Conservation (phyloP, 2,797 vertebrate species). For the Benthosema pterotum region DNA sequence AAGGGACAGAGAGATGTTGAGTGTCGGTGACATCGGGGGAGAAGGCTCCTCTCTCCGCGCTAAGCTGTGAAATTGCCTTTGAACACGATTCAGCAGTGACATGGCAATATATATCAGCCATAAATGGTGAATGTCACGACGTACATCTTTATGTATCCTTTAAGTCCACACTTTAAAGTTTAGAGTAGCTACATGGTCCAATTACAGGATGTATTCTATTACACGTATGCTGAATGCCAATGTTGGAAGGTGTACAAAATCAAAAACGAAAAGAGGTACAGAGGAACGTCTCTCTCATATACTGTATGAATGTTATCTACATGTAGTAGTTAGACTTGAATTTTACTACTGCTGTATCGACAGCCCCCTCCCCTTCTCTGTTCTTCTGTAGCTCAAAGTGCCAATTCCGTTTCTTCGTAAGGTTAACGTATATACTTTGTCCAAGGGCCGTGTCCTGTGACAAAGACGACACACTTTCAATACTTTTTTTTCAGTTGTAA, state of each 20-base stretch:
- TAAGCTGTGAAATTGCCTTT: not conserved
- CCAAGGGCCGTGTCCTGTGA: not conserved
- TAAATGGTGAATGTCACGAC: conserved; percentile 55
- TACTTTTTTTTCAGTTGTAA: too few relatives aligned
- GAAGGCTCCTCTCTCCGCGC: too few relatives aligned
- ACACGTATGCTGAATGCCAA: conserved; percentile 47
- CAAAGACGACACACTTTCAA: conserved; percentile 12
- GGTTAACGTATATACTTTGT: too few relatives aligned
- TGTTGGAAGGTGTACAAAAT: conserved; percentile 46
- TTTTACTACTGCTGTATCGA: conserved; percentile 67
- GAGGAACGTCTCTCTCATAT: conserved; percentile 48
- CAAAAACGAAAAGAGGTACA: conserved; percentile 30
- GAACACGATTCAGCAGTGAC: conserved; percentile 35
- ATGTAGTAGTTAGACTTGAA: conserved; percentile 74
- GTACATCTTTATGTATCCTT: conserved; percentile 41
- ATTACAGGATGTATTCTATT: conserved; percentile 55
- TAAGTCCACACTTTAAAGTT: conserved; percentile 44
- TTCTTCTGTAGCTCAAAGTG: conserved; percentile 64
- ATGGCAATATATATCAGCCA: conserved; percentile 40
- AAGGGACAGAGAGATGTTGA: conserved; percentile 13
- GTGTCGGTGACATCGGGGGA: too few relatives aligned
- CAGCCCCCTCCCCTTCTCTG: conserved; percentile 49
- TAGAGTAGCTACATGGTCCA: conserved; percentile 24
- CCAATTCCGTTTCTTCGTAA: conserved; percentile 58
- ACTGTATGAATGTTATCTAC: conserved; percentile 69